Conservation (phyloP, 2,888 invertebrate genomes). For the Eilema depressum region DNA sequence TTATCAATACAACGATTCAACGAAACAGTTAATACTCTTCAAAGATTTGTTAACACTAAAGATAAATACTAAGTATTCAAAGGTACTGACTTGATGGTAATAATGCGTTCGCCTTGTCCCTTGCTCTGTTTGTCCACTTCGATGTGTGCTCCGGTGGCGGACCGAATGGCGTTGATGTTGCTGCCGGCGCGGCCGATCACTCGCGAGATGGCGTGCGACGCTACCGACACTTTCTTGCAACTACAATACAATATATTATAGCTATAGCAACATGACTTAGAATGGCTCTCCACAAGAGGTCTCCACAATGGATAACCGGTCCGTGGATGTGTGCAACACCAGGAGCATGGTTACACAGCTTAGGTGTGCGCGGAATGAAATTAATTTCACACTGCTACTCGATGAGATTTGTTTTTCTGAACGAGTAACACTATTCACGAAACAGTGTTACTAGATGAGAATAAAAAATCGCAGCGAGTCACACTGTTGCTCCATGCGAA, state of each 20-base stretch:
- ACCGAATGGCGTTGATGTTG: conserved; percentile 99
- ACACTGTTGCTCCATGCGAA: no score
- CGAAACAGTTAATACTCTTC: not conserved
- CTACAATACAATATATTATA: conserved; percentile 65
- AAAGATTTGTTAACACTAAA: not conserved
- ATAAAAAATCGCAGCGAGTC: no score
- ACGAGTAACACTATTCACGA: no score
- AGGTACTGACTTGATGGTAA: conserved; percentile 94
- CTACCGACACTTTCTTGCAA: conserved; percentile 97
- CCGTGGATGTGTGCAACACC: no score
- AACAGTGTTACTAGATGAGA: no score
- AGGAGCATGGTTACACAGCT: no score
- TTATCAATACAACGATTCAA: no score
- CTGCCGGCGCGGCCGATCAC: conserved; percentile 99
- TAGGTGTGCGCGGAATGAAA: no score
- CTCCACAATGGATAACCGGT: not conserved
- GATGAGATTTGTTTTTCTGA: no score
- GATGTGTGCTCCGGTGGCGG: conserved; percentile 98
- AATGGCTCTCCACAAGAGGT: not conserved
- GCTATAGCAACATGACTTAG: not conserved
- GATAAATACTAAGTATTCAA: no score
- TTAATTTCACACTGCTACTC: no score
- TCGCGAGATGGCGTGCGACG: conserved; percentile 97
- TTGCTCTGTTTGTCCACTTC: conserved; percentile 99
- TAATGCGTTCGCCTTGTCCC: conserved; percentile 96